phyloP scores from a whole-genome alignment of 2,888 invertebrate genomes.

The Urechis unicinctus region DNA sequence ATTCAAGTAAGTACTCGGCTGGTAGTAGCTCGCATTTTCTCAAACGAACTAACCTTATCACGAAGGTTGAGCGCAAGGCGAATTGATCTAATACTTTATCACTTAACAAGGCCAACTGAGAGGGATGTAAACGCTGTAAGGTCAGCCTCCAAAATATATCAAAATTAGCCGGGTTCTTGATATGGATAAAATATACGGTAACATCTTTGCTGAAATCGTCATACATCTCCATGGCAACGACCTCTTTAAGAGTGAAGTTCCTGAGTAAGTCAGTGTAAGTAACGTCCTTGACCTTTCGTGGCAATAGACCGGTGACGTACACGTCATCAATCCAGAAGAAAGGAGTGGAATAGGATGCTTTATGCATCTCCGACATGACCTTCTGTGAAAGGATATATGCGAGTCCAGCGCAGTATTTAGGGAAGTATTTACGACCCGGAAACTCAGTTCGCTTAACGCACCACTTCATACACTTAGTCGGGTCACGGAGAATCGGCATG shows the following conservation, averaged over 20 bases:
- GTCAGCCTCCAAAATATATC: neutral
- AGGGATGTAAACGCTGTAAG: neutral
- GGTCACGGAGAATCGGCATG: slow-evolving; percentile 25
- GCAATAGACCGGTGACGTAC: slow-evolving; percentile 35
- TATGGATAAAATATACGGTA: slow-evolving; percentile 9
- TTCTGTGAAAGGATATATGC: slow-evolving; percentile 28
- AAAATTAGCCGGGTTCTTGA: neutral
- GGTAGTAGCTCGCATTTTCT: too few species aligned
- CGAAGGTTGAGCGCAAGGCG: too few species aligned
- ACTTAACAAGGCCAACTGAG: neutral
- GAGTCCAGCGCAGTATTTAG: slow-evolving; percentile 41
- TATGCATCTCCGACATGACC: slow-evolving; percentile 28
- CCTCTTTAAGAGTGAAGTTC: slow-evolving; percentile 74
- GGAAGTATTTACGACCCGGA: slow-evolving; percentile 22
- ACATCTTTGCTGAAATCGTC: slow-evolving; percentile 3
- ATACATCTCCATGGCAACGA: slow-evolving; percentile 13
- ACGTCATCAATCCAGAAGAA: slow-evolving; percentile 41
- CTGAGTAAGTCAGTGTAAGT: slow-evolving; percentile 59
- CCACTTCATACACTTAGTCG: slow-evolving; percentile 22
- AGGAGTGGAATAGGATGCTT: slow-evolving; percentile 25
- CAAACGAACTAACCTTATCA: too few species aligned
- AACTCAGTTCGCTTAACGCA: slow-evolving; percentile 22
- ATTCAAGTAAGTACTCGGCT: too few species aligned
- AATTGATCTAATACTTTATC: neutral
- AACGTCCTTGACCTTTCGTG: slow-evolving; percentile 25